Base-by-base conservation (phyloP, 2,113 vertebrate genomes). In the Neofelis nebulosa region DNA sequence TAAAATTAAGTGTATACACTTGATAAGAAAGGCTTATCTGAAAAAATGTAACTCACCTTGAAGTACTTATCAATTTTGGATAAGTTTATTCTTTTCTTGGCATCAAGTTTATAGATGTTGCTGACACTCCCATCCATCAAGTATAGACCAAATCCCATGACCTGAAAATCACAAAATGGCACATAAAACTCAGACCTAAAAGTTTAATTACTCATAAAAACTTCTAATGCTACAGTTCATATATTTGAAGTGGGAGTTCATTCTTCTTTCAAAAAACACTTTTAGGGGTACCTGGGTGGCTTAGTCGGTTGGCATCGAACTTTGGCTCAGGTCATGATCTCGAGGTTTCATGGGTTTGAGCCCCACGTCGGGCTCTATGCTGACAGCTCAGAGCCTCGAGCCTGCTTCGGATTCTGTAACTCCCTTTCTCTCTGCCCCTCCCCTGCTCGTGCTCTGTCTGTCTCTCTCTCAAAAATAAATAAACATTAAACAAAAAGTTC, bases 71-170 rank as follows among this genome's bases (percentile, higher is more conserved):
- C 99, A 21, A 99, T 99, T 98, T 99, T 99, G 78, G 99, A 99
- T 97, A 99, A 98, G 98, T 99, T 99, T 91, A 99, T 99, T 97
- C 99, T 99, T 98, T 99, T 99, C 99, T 99, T 99, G 94, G 99
- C 99, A 57, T 99, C 99, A 52, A 99, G 96, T 92, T 99, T 99
- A 98, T 99, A 99, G 98, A 99, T 99, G 98, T 99, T 99, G 98
- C 99, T 99, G 98, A 99, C 99, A 76, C 98, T 99, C 88, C 99
- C 99, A 94, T 99, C 99, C 99, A 99, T 99, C 89, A 99, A 98
- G 95, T 99, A 99, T 90, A 99, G 98, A 13, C 99, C 99, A 97
- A 99, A 99, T 8, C 99, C 99, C 99, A 99, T 99, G 9, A 99
- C 99, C 99, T 99, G 68, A 12, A 98, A 96, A 89, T 33, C 33